A percentile compares a stretch with the other conserved stretches of the same genome.
Evolutionary conservation across 2,888 invertebrate species (phyloP).

Genomic region (Furcula furcula): DNA sequence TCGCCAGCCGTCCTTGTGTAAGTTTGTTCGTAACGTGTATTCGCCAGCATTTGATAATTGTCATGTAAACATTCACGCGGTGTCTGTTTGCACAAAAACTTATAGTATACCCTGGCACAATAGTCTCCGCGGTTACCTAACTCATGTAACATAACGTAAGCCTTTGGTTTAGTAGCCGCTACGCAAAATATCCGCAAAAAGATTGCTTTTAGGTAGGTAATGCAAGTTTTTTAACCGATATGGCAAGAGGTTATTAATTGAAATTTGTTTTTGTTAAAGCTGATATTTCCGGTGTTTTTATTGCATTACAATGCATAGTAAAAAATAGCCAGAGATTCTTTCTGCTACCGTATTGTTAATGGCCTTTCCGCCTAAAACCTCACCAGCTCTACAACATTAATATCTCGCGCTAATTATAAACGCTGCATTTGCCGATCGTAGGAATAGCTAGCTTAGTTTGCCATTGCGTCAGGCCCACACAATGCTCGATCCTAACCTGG

Average conservation of each 20-base stretch:
- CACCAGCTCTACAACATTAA: too few relatives aligned
- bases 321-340: too few relatives aligned
- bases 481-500: conserved; percentile 17
- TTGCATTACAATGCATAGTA: too few relatives aligned
- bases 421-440: not conserved
- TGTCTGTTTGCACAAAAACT: conserved; percentile 27
- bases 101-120: conserved; percentile 20
- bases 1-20: conserved; percentile 21
- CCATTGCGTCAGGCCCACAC: conserved; percentile 9
- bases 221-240: not conserved
- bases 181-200: conserved; percentile 9
- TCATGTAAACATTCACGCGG: conserved; percentile 22
- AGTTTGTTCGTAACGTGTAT: conserved; percentile 15
- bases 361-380: too few relatives aligned
- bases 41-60: conserved; percentile 31
- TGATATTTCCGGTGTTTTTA: not conserved
- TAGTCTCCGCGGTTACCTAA: conserved; percentile 15
- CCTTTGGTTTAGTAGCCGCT: conserved; percentile 1
- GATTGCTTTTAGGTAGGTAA: not conserved
- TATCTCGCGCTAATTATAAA: not conserved
- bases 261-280: not conserved
- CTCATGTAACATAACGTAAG: conserved; percentile 5
- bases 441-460: conserved; percentile 9
- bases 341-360: too few relatives aligned
- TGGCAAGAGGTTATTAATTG: not conserved